Base-by-base conservation (phyloP, 2,113 vertebrate species). In the Excalfactoria chinensis region DNA sequence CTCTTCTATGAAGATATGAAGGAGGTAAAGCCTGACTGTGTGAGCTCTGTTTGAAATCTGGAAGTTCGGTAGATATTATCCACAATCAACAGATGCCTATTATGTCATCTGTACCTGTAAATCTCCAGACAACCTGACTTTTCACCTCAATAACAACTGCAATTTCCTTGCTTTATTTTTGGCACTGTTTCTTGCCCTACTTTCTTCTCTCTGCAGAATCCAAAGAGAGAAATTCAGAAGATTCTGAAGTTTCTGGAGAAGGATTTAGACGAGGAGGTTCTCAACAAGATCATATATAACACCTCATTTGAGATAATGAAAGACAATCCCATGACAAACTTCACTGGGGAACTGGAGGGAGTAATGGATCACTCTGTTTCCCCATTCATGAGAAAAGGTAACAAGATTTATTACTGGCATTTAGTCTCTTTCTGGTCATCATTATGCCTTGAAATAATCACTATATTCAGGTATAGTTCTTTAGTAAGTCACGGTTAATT, bases 1-100 rank as follows among this genome's bases (percentile, higher is more conserved):
- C 96, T 98, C 73, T 98, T 98, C 97, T 98, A 97, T 35, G 97
- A 98, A 94, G 98, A 98, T 44, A 97, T 97, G 94, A 98, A 98
- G 25, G 97, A 98, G 97, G 98, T 98, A 89, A 97, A 51, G 32
- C 21, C 30, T 73, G 59, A 44, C 72, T 14, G 1, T 63, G 53
- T 22, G 19, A 82, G 49, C 22, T 81, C 43, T 79, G 20, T 8
- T 78, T 73, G 48, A 81, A 82, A 92, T 59, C 22, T 43, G 7
- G 2, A 55, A 49, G n/a, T 67, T 23, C 43, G 48, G 7, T 14
- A 79, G 49, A 62, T 77, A 73, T 6, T 49, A 59, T 34, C 5
- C 37, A 28, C 1, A 2, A 62, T 48, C 15, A 77, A 72, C 8
- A 55, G 15, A 37, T 55, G 73, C 34, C 28, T 89, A 14, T 25